phyloP scores from a whole-genome alignment of 2,888 invertebrate genomes.

The Drosophila prostipennis region DNA sequence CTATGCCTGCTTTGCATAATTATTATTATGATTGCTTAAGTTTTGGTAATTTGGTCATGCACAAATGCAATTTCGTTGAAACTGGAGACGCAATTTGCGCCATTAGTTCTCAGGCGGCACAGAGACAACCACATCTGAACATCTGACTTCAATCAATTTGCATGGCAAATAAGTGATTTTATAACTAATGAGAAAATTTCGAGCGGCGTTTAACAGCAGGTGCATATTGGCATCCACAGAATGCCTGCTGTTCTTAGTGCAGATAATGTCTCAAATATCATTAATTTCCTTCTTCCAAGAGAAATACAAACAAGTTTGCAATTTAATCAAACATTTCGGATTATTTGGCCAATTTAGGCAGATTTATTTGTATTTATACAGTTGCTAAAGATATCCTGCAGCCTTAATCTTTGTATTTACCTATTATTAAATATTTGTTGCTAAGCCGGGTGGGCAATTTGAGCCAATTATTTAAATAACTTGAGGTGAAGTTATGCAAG shows the following conservation, averaged over 20 bases:
- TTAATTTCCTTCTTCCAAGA: not conserved
- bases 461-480: not conserved
- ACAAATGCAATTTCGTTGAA: constrained; percentile 45
- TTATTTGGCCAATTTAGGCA: constrained; percentile 7
- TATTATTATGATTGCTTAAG: constrained; percentile 68
- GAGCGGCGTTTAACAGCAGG: constrained; percentile 13
- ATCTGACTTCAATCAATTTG: constrained; percentile 25
- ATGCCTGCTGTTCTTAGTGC: constrained; percentile 1
- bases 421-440: not conserved
- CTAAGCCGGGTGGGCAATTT: not conserved
- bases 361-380: constrained; percentile 7
- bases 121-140: constrained; percentile 2
- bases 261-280: constrained; percentile 22
- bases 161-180: constrained; percentile 54
- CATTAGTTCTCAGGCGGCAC: constrained; percentile 13
- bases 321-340: constrained; percentile 25
- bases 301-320: constrained; percentile 14
- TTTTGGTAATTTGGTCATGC: constrained; percentile 53
- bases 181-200: constrained; percentile 52
- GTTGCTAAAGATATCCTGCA: not conserved
- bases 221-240: not conserved
- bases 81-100: constrained; percentile 20
- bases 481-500: not conserved
- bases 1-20: constrained; percentile 62
- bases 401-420: not conserved